Evolutionary conservation across 2,888 invertebrate species (phyloP).

Genomic region (Ferdinandea cuprea): DNA sequence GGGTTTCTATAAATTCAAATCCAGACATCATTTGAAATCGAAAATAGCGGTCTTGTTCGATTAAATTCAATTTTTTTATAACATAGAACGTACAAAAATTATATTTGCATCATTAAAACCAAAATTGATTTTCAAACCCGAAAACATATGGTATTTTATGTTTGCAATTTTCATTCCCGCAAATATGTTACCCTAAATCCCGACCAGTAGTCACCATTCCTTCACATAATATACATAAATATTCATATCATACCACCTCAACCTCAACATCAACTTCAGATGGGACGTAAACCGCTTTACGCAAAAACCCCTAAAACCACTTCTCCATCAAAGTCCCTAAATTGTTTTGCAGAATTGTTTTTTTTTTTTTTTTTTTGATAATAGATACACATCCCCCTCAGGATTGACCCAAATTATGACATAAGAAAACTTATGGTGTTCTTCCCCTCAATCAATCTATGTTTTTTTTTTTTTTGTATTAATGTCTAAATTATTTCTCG

Average conservation of each 20-base stretch:
- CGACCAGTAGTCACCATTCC: slow-evolving; percentile 1
- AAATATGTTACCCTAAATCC: background rate
- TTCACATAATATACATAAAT: slow-evolving; percentile 30
- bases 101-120: background rate
- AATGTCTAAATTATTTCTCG: slow-evolving; percentile 52
- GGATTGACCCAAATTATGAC: slow-evolving; percentile 49
- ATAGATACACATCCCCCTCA: background rate
- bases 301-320: slow-evolving; percentile 15
- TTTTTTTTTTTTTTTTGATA: slow-evolving; percentile 4
- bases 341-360: slow-evolving; percentile 18
- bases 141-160: background rate
- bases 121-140: background rate
- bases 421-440: slow-evolving; percentile 28
- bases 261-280: no score
- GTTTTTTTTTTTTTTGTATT: slow-evolving; percentile 19
- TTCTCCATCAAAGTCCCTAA: slow-evolving; percentile 8
- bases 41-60: no score
- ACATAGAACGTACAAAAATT: background rate
- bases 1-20: no score
- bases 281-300: slow-evolving; percentile 35
- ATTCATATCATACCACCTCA: no score
- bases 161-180: no score
- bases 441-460: slow-evolving; percentile 18
- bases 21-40: no score
- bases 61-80: background rate